These are phyloP conservation scores for Pachyuromys duprasi DNA, from an alignment of 2,797 vertebrate species.

Conservation along the genomic window DNA sequence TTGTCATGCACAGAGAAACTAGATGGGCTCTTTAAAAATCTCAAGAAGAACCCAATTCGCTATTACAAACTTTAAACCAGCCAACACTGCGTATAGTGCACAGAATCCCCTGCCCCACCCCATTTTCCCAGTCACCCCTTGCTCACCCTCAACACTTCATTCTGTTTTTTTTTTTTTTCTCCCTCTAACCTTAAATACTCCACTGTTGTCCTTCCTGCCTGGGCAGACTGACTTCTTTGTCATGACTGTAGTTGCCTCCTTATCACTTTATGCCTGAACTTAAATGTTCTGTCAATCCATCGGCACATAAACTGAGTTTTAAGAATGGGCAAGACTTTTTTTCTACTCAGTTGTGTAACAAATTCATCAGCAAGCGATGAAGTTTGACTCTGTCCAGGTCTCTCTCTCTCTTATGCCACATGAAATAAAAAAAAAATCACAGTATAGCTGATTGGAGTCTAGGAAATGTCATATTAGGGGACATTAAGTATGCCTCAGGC, in stretches of 20 bases:
- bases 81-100: no score
- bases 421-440: background rate
- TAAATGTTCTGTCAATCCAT: background rate
- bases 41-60: background rate
- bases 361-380: background rate
- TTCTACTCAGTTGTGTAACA: background rate
- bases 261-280: background rate
- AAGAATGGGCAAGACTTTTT: background rate
- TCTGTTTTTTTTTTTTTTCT: no score
- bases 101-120: background rate
- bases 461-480: background rate
- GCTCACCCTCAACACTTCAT: background rate
- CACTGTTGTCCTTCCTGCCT: background rate
- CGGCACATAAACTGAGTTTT: background rate
- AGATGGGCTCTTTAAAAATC: background rate
- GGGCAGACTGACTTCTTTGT: background rate
- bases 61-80: background rate
- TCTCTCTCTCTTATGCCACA: background rate
- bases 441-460: background rate
- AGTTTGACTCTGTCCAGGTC: background rate
- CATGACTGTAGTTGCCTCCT: background rate
- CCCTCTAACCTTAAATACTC: background rate
- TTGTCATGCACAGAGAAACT: background rate
- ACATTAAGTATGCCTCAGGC: background rate
- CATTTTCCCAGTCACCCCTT: background rate